Conservation (phyloP, 2,888 invertebrate genomes). For the Sarcophaga carnaria region DNA sequence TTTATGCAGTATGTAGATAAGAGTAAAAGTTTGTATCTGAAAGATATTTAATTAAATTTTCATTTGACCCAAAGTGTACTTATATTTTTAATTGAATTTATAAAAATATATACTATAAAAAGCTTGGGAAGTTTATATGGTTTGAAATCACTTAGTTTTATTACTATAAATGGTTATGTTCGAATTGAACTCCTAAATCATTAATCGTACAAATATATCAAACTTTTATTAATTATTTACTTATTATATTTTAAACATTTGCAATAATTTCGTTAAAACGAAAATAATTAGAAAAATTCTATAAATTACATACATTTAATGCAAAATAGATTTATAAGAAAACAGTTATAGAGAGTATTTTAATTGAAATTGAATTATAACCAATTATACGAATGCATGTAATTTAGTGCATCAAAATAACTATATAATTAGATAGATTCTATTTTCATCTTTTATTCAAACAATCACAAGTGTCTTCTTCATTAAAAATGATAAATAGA, state of each 20-base stretch:
- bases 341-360: slow-evolving; percentile 1
- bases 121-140: no score
- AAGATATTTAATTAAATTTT: neutral
- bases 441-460: slow-evolving; percentile 31
- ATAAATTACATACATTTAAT: neutral
- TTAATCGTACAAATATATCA: slow-evolving; percentile 22
- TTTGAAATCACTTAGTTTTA: no score
- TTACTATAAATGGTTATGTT: no score
- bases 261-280: slow-evolving; percentile 44
- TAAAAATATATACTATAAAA: neutral
- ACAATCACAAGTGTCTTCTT: slow-evolving; percentile 43
- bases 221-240: slow-evolving; percentile 36
- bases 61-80: slow-evolving; percentile 17
- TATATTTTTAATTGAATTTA: slow-evolving; percentile 2
- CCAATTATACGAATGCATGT: neutral
- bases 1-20: neutral
- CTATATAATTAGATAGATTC: slow-evolving; percentile 15
- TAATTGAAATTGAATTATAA: slow-evolving; percentile 7
- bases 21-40: neutral
- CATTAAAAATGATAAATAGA: slow-evolving; percentile 10
- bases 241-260: slow-evolving; percentile 32
- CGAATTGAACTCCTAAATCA: neutral
- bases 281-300: neutral
- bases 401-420: neutral
- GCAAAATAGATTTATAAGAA: slow-evolving; percentile 5